A percentile compares a stretch with the other conserved stretches of the same genome.
Evolutionary conservation across 2,888 invertebrate species (phyloP).

Genomic region (Arge pagana): DNA sequence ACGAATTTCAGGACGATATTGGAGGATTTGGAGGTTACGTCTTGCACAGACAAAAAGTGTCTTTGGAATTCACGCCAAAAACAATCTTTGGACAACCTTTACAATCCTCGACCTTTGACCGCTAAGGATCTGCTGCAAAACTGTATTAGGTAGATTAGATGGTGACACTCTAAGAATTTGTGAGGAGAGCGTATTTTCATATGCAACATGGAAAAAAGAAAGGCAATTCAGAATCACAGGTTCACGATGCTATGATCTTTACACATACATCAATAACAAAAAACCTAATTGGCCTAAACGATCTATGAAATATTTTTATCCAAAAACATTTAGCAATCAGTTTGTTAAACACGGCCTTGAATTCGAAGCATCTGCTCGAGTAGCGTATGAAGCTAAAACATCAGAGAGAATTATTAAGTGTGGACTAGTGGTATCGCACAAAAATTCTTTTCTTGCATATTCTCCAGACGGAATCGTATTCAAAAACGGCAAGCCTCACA

Average conservation of each 20-base stretch:
- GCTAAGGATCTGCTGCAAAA: conserved; percentile 14
- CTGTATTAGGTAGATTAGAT: background rate
- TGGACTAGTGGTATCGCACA: conserved; percentile 5
- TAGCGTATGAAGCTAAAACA: background rate
- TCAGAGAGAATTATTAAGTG: background rate
- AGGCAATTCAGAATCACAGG: conserved; percentile 11
- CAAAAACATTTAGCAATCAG: conserved; percentile 12
- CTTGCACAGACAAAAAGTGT: conserved; percentile 27
- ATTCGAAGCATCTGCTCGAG: conserved; percentile 4
- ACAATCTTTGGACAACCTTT: conserved; percentile 19
- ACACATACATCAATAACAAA: conserved; percentile 17
- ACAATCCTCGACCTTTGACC: conserved; percentile 13
- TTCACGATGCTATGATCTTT: conserved; percentile 16
- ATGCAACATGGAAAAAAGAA: conserved; percentile 9
- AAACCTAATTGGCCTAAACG: conserved; percentile 20
- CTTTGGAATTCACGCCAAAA: conserved; percentile 23
- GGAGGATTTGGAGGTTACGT: conserved; percentile 14
- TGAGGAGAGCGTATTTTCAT: conserved; percentile 2
- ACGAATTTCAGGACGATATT: conserved; percentile 3
- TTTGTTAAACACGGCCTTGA: conserved; percentile 13
- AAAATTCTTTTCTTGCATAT: conserved; percentile 14
- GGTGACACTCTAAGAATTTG: conserved; percentile 5
- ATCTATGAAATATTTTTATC: conserved; percentile 16
- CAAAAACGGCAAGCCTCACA: background rate
- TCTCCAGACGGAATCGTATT: conserved; percentile 16